phyloP scores from a whole-genome alignment of 2,113 vertebrate species.

The Pangasianodon hypophthalmus region DNA sequence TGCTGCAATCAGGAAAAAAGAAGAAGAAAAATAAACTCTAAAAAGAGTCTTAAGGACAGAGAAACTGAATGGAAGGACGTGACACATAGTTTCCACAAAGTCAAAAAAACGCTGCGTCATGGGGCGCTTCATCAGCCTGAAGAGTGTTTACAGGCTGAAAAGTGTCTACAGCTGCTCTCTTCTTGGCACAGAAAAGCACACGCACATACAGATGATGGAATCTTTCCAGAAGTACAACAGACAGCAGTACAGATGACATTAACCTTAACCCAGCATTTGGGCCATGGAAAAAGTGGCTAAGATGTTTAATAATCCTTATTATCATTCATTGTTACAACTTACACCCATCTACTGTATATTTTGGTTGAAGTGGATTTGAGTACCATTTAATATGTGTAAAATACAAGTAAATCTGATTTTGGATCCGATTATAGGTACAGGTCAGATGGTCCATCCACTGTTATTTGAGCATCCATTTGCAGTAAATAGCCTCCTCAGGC shows the following conservation, averaged over 20 bases:
- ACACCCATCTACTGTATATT: not conserved
- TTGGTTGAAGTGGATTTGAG: not conserved
- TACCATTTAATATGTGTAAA: not conserved
- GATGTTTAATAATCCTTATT: not conserved
- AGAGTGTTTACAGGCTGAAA: slow-evolving; percentile 46
- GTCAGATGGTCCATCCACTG: slow-evolving; percentile 49
- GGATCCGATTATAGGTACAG: slow-evolving; percentile 49
- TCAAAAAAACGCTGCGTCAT: slow-evolving; percentile 42
- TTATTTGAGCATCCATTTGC: slow-evolving; percentile 47
- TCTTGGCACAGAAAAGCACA: slow-evolving; percentile 22
- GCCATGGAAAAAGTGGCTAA: not conserved
- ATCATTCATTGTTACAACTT: not conserved
- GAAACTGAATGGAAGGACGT: slow-evolving; percentile 30
- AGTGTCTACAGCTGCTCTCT: slow-evolving; percentile 36
- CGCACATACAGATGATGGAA: slow-evolving; percentile 14
- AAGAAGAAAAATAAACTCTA: slow-evolving; percentile 18
- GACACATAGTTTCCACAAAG: slow-evolving; percentile 51
- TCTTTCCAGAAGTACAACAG: slow-evolving; percentile 11
- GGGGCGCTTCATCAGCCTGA: slow-evolving; percentile 38
- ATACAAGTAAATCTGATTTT: not conserved
- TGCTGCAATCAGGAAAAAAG: not conserved
- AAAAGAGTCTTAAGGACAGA: slow-evolving; percentile 5
- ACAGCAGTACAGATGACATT: slow-evolving; percentile 5
- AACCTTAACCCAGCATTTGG: not conserved
- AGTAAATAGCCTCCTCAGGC: slow-evolving; percentile 56